phyloP scores from a whole-genome alignment of 53 echinoderm and acorn worm species.

The Temnopleurus reevesii region DNA sequence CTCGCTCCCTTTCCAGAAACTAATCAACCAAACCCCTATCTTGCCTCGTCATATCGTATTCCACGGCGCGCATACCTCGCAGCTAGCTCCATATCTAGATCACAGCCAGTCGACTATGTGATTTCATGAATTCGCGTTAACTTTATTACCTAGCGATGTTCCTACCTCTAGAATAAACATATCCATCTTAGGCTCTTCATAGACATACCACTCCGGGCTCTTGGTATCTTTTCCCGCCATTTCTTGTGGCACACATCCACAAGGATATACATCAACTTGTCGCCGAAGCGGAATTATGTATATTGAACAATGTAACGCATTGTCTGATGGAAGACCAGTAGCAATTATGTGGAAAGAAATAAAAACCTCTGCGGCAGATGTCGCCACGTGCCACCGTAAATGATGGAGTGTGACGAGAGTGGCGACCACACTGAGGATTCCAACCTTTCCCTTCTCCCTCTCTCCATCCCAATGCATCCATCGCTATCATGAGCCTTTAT shows the following conservation, averaged over 20 bases:
- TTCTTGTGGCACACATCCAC: neutral
- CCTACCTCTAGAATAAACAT: neutral
- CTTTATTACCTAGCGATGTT: neutral
- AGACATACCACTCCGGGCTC: too few relatives aligned
- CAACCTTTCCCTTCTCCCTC: neutral
- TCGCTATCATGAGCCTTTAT: neutral
- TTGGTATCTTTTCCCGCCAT: neutral
- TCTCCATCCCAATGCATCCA: neutral
- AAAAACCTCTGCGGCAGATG: slow-evolving; percentile 2
- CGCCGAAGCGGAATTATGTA: neutral
- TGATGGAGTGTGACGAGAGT: slow-evolving; percentile 15
- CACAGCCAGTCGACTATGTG: neutral
- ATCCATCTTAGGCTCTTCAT: neutral
- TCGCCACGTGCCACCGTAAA: neutral
- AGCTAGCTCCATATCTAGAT: neutral
- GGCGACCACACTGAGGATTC: neutral
- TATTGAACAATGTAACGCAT: slow-evolving; percentile 5
- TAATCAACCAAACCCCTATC: neutral
- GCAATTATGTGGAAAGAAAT: neutral
- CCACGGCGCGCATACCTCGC: neutral
- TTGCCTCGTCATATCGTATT: neutral
- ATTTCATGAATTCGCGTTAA: neutral
- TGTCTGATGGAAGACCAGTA: neutral
- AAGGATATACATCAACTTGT: neutral
- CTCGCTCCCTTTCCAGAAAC: neutral